Evolutionary conservation across 2,888 invertebrate species (phyloP), one percentile per base, ranked within the genome.

Genomic region (Drosophila peninsularis): DNA sequence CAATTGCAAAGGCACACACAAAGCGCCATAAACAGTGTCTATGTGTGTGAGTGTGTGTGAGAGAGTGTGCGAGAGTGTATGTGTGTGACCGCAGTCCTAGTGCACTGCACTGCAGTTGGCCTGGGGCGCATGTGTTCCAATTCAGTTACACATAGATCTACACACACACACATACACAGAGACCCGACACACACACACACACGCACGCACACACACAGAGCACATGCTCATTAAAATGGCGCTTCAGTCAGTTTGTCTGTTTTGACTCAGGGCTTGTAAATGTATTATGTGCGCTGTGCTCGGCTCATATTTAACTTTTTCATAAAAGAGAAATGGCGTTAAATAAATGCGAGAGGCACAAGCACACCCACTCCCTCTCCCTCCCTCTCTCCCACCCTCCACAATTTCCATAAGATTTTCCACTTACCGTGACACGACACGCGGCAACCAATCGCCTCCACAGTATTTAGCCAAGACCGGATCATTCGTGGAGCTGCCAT

Each of bases 401-500:
- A 2, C 3, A 3, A 3, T 41, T 41, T 41, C 39, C 19, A 5
- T 19, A 10, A 41, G 10, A 41, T 41, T 19, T 41, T 41, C 7
- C 30, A 91, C 91, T 90, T 87, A 93, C 93, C 95, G 93, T 57
- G 95, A 94, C 27, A 96, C 95, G 56, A 98, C 96, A 72, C 95
- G 94, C 4, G 97, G 97, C 89, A 97, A 93, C 95, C 95, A 95
- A 91, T 96, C 96, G 4, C 97, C 97, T 14, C 97, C 97, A 91
- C 98, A 98, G 93, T 97, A 97, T 91, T 96, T 95, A 73, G 97
- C 95, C 83, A 97, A 93, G 56, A 97, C 95, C 9, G 96, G 96
- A 92, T 97, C 96, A 90, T 97, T 96, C 14, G 96, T 95, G 39
- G 95, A 94, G 55, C 95, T 95, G 62, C 97, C 97, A 92, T 98